Evolutionary conservation across 2,888 invertebrate species (phyloP), one percentile per base, ranked within the genome.

Genomic region (Rhingia campestris): DNA sequence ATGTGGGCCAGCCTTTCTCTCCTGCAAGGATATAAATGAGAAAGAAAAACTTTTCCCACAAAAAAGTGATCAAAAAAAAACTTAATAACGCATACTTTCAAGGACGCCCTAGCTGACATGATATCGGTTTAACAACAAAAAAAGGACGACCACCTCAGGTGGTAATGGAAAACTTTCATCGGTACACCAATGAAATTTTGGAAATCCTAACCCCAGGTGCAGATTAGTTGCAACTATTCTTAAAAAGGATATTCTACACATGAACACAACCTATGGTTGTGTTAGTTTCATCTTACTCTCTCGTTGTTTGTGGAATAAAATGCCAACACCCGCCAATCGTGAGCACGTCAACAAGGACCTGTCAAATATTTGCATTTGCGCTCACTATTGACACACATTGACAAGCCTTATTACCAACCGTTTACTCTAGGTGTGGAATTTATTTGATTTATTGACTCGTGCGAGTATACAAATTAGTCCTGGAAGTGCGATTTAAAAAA

Each of bases 81-180:
- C 70, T 66, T 77, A 72, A 77, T 72, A 47, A 81, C 76, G 70
- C 81, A 58, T 61, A 67, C 75, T 45, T 75, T 63, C 4, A 39
- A 39, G 14, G 43, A 54, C 47, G 45, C 43, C 67, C 32, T 41
- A 37, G 39, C 22, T 41, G 10, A n/a, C 53, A 9, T 53, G 53
- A 22, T n/a, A 14, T 4, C 12, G 5, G 4, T 12, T 12, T 10
- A 49, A 41, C 37, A 33, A 30, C n/a, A 22, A 22, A 22, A 22
- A 1, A 22, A 22, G 22, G 22, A 22, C 22, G 22, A 22, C 2
- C 22, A 22, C 22, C 22, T 22, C 22, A 22, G 22, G 22, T 22
- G 22, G 22, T 22, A 22, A 22, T 1, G 22, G 22, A 22, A 22
- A 22, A 22, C 22, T 22, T 22, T 22, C 22, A 2, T 2, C 2